Evolutionary conservation across 2,797 vertebrate genomes (phyloP), one percentile per base, ranked within the genome.

Genomic region (Muraenolepis orangiensis): DNA sequence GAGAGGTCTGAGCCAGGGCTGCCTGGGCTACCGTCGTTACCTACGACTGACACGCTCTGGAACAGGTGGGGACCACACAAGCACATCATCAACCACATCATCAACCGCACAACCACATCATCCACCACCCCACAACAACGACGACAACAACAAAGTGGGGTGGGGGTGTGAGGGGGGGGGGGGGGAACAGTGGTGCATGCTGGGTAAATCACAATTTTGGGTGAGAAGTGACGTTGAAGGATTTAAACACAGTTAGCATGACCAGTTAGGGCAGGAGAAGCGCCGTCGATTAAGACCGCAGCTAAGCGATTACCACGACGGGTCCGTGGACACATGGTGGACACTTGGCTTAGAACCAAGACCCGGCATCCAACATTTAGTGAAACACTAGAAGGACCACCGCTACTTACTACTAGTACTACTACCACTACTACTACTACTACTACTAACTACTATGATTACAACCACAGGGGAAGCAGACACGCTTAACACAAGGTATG

Each of bases 31-130:
- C 94, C 96, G 94, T 95, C 96, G 94, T 96, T n/a, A n/a, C n/a
- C 95, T 95, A 97, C 93, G 93, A 96, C 93, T 95, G 96, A 94
- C 93, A 95, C 94, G 94, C 93, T 97, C 96, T 98, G 95, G 88
- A 96, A 96, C 91, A 94, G 95, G 95, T 93, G 93, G 93, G 96
- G 92, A 64, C 57, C 83, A 76, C 71, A 85, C 79, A 72, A 77
- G 76, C 79, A 90, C 75, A 89, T 69, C 72, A 73, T 68, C 57
- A 64, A 51, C n/a, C 81, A 30, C 73, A 72, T 66, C 82, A 82
- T 80, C 87, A 87, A 84, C 11, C n/a, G 28, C 16, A 74, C 76
- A 82, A 72, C 68, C 80, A 82, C 84, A 84, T 67, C 51, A 70
- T 73, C 61, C 66, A 46, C 74, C 76, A 66, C 74, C 66, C 40